These are phyloP conservation scores for Vimba vimba DNA, from an alignment of 2,113 vertebrate species.

Conservation along the genomic window DNA sequence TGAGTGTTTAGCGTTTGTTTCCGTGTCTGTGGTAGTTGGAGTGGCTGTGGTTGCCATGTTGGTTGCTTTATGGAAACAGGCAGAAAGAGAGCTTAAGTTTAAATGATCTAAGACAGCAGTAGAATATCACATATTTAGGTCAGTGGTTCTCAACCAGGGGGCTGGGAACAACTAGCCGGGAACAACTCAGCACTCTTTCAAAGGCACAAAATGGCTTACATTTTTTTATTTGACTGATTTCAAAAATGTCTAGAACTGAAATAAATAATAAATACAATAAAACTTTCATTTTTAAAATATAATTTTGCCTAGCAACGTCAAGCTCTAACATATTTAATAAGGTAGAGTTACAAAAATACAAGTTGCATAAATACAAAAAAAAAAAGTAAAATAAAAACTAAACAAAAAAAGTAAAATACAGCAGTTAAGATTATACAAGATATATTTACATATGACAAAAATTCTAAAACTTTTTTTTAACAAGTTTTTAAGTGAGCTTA, in stretches of 20 bases:
- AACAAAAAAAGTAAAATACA: neutral
- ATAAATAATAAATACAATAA: neutral
- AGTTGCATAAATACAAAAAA: neutral
- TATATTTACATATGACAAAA: no score
- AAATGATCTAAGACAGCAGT: neutral
- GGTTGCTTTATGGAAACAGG: conserved; percentile 39
- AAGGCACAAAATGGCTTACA: no score
- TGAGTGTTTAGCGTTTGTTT: conserved; percentile 58
- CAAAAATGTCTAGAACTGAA: neutral
- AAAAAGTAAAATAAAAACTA: neutral
- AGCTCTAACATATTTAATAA: neutral
- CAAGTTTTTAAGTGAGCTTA: no score
- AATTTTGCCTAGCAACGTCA: neutral
- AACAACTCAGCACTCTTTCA: neutral
- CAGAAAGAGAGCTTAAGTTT: neutral
- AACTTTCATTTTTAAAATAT: neutral
- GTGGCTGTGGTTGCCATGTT: conserved; percentile 60
- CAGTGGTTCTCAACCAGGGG: neutral
- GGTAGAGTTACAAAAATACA: neutral
- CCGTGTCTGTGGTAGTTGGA: conserved; percentile 34
- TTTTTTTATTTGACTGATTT: no score
- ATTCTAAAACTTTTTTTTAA: no score
- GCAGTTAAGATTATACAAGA: no score
- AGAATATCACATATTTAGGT: neutral
- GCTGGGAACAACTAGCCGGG: neutral